Evolutionary conservation across 1,140 invertebrate genomes (phyloP).

Genomic region (Myzus persicae): DNA sequence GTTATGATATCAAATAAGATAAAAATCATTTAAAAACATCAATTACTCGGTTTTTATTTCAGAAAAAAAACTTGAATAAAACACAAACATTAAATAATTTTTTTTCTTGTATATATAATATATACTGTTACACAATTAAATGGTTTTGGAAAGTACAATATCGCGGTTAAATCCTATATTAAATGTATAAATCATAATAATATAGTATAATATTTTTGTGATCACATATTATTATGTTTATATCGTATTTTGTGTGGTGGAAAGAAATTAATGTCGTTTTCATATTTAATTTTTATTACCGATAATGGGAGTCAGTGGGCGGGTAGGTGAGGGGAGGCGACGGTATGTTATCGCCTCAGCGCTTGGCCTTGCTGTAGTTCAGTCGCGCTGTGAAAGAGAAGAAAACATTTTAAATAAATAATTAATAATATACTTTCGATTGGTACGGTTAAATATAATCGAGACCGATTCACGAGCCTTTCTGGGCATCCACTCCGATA

Average conservation of each 20-base stretch:
- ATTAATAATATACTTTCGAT: neutral
- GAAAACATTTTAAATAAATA: conserved; percentile 6
- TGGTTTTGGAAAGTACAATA: neutral
- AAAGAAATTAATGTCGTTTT: neutral
- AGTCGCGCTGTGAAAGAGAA: neutral
- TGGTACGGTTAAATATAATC: neutral
- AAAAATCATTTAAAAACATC: conserved; percentile 16
- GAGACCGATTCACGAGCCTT: neutral
- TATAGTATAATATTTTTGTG: neutral
- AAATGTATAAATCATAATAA: neutral
- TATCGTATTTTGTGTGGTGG: neutral
- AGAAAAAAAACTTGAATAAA: conserved; percentile 32
- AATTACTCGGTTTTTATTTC: conserved; percentile 50
- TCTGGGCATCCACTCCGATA: neutral
- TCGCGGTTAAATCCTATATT: neutral
- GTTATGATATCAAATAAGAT: neutral
- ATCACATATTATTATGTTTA: conserved; percentile 4
- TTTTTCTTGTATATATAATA: neutral
- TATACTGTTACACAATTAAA: conserved; percentile 30
- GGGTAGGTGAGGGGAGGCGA: neutral
- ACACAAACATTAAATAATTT: conserved; percentile 3
- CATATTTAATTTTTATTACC: neutral
- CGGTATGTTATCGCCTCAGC: neutral
- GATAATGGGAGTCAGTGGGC: neutral
- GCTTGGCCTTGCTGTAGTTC: neutral